A percentile compares a stretch with the other conserved stretches of the same genome.
Conservation (phyloP, 1,140 invertebrate species). For the Temnothorax longispinosus region DNA sequence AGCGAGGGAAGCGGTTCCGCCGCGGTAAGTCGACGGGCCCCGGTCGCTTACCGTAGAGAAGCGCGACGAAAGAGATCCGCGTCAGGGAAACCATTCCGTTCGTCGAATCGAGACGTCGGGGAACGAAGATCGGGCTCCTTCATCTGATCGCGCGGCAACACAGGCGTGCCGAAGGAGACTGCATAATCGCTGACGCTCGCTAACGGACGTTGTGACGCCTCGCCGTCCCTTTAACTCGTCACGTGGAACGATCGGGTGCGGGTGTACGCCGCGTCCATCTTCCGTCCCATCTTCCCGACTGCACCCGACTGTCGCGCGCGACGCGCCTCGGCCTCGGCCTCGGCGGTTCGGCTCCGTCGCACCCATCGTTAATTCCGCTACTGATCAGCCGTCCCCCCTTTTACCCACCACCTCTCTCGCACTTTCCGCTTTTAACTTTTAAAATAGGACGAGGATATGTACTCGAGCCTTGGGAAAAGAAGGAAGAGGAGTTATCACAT, state of each 20-base stretch:
- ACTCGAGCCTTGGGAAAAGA: not conserved
- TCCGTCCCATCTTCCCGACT: slow-evolving; percentile 18
- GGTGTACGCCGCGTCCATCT: too few relatives aligned
- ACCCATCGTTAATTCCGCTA: not conserved
- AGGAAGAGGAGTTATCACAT: not conserved
- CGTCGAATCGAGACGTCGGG: not conserved
- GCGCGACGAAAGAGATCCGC: not conserved
- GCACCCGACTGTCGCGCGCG: not conserved
- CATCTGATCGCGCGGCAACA: slow-evolving; percentile 21
- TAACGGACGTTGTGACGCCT: not conserved
- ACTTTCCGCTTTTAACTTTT: not conserved
- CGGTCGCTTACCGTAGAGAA: slow-evolving; percentile 43
- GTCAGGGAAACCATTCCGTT: slow-evolving; percentile 40
- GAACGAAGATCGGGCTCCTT: not conserved
- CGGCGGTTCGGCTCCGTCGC: not conserved
- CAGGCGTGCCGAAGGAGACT: not conserved
- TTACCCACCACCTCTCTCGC: not conserved
- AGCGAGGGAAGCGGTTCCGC: too few relatives aligned
- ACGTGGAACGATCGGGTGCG: not conserved
- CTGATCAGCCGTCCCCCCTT: not conserved
- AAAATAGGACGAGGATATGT: not conserved
- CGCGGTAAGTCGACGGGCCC: too few relatives aligned
- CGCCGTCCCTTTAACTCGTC: not conserved
- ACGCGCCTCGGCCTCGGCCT: not conserved
- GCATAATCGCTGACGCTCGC: slow-evolving; percentile 7